A percentile compares a stretch with the other conserved stretches of the same genome.
Evolutionary conservation across 1,140 invertebrate genomes (phyloP).

Genomic region (Saccostrea glomerata): DNA sequence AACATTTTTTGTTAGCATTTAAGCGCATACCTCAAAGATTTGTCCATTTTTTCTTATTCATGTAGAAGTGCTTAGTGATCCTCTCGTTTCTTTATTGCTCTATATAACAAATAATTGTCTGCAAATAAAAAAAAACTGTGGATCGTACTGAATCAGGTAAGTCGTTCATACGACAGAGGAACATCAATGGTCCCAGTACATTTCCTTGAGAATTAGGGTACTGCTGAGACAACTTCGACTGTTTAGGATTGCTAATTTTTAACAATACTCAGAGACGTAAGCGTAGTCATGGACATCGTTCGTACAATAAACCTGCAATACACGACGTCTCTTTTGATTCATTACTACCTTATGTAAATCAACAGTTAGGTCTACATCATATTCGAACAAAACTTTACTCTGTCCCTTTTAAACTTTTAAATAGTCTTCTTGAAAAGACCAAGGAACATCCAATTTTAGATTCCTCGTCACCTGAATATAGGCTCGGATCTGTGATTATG

Average conservation of each 20-base stretch:
- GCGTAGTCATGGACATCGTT: too few species aligned
- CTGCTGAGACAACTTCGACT: conserved; percentile 45
- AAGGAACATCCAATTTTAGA: too few species aligned
- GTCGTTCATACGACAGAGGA: conserved; percentile 59
- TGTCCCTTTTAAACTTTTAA: too few species aligned
- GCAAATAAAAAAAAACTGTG: conserved; percentile 51
- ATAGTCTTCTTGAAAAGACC: too few species aligned
- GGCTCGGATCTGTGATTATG: too few species aligned
- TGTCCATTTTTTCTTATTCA: conserved; percentile 49
- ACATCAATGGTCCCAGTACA: conserved; percentile 46
- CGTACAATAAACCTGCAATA: too few species aligned
- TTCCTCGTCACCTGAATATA: too few species aligned
- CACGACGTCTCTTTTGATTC: too few species aligned
- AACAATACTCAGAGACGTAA: too few species aligned
- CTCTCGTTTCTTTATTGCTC: conserved; percentile 39
- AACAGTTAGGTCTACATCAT: too few species aligned
- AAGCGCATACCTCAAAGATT: conserved; percentile 57
- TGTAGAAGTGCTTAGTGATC: conserved; percentile 56
- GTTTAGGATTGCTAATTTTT: conserved; percentile 35
- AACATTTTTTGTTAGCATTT: conserved; percentile 51
- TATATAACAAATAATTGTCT: conserved; percentile 60
- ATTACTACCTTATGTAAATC: too few species aligned
- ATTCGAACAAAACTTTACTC: too few species aligned
- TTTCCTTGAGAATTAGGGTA: conserved; percentile 59
- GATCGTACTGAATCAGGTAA: conserved; percentile 56